Evolutionary conservation across 2,113 vertebrate genomes (phyloP), one percentile per base, ranked within the genome.

Genomic region (Accipiter cooperii): DNA sequence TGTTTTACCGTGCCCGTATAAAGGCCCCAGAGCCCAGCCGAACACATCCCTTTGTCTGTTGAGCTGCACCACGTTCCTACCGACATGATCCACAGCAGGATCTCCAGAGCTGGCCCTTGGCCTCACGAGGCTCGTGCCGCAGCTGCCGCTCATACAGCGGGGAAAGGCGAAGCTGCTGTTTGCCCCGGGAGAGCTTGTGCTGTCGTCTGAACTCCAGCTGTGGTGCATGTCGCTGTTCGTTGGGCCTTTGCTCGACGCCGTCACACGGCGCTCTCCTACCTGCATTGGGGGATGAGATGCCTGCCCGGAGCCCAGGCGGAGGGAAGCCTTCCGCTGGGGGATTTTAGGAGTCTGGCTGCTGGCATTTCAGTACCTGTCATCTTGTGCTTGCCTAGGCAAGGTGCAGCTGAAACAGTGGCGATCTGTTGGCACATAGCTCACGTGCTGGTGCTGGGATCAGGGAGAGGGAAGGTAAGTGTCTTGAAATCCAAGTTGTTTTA

Each of bases 1-100:
- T 0, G 0, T 42, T 31, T 57, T 19, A 3, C 75, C 2, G 6
- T 16, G 40, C 12, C 76, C 11, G 0, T 33, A 1, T n/a, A 33
- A 47, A 21, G 75, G 54, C 34, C 58, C 24, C 10, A 6, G n/a
- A 51, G 69, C 54, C 29, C 57, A 21, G 33, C 42, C 5, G 13
- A n/a, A 65, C 0, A 5, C 40, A 6, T 71, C 6, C 11, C 74
- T 70, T 17, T 28, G n/a, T 25, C 55, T 52, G 71, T 44, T 5
- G 21, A 76, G 61, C 57, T 55, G 52, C 31, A 26, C 61, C 10
- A 3, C 21, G 31, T 44, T 31, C 52, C 36, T 25, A 9, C 29
- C 1, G 14, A 10, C 2, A 6, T 4, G 55, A 19, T 25, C 47
- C 11, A 0, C 24, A 5, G 57, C 1, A 18, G 60, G 44, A 42